These are phyloP conservation scores for Lucifuga dentata DNA, from an alignment of 2,113 vertebrate genomes.

Conservation along the genomic window DNA sequence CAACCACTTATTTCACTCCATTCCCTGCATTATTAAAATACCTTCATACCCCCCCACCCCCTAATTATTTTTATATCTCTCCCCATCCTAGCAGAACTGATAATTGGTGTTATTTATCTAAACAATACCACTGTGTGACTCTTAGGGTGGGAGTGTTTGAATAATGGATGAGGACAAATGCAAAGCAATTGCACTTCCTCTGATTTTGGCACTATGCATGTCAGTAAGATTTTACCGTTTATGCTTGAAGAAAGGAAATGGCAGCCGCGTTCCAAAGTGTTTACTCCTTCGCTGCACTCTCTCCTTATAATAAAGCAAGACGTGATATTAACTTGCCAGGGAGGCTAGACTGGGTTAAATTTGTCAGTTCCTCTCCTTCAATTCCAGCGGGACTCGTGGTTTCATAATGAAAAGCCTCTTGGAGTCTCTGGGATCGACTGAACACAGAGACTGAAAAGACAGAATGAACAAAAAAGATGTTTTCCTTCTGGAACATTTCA, in stretches of 20 bases:
- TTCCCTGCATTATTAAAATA: constrained; percentile 73
- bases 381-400: constrained; percentile 64
- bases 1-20: constrained; percentile 63
- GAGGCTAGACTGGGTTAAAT: constrained; percentile 67
- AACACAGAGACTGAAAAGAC: constrained; percentile 47
- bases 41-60: constrained; percentile 64
- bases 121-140: constrained; percentile 74
- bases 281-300: constrained; percentile 52
- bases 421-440: constrained; percentile 39
- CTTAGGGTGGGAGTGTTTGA: constrained; percentile 66
- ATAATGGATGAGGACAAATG: constrained; percentile 82
- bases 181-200: constrained; percentile 73
- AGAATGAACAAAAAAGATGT: constrained; percentile 44
- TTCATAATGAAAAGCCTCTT: constrained; percentile 69
- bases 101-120: constrained; percentile 84
- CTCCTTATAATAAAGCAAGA: constrained; percentile 60
- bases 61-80: constrained; percentile 74
- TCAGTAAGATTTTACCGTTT: constrained; percentile 50
- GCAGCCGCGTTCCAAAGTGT: constrained; percentile 49
- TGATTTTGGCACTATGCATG: constrained; percentile 66
- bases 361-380: constrained; percentile 63
- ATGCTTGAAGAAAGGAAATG: constrained; percentile 50
- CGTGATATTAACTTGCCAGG: constrained; percentile 67
- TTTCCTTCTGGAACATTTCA: constrained; percentile 48
- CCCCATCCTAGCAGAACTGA: constrained; percentile 67